Evolutionary conservation across 2,888 invertebrate species (phyloP), one percentile per base, ranked within the genome.

Genomic region (Gari tellinella): DNA sequence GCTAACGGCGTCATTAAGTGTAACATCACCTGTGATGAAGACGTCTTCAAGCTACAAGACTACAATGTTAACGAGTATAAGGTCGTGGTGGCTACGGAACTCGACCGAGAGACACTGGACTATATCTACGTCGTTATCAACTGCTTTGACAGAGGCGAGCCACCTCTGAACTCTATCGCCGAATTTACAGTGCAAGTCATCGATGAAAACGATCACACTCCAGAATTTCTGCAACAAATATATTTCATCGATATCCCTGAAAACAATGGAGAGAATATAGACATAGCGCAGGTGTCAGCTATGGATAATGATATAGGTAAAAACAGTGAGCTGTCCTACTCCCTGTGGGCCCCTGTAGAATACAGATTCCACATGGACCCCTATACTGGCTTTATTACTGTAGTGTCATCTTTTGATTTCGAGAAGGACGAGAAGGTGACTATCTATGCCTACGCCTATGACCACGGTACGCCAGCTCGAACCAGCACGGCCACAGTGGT

Each of bases 121-220:
- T 64, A 62, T 46, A 72, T 81, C 46, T 67, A 78, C 31, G 78
- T 83, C 12, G 70, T 62, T 12, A 66, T 86, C 23, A 77, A 69
- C 17, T 86, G 86, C 56, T 45, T 75, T 10, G 86, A 86, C 60
- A 74, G 58, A 46, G 86, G 86, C 2, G 58, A 61, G 2, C 84
- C 86, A 23, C 79, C 84, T 2, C 49, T 81, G 51, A 81, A 64
- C 23, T 67, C 80, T 3, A 72, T 81, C 38, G 72, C 73, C n/a
- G 67, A 74, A 52, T 86, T 86, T 61, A 65, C 66, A 3, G 85
- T 87, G 1, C 72, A 81, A 21, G 95, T 98, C 0, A 92, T 94
- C 51, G 98, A 98, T 88, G 94, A 97, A 1, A 98, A 98, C 87
- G 98, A 98, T 88, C 97, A 98, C 91, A 93, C 96, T 0, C 98